These are phyloP conservation scores for Crambe crambe DNA, from an alignment of 37 sponge, comb jelly and placozoan genomes.

Conservation along the genomic window DNA sequence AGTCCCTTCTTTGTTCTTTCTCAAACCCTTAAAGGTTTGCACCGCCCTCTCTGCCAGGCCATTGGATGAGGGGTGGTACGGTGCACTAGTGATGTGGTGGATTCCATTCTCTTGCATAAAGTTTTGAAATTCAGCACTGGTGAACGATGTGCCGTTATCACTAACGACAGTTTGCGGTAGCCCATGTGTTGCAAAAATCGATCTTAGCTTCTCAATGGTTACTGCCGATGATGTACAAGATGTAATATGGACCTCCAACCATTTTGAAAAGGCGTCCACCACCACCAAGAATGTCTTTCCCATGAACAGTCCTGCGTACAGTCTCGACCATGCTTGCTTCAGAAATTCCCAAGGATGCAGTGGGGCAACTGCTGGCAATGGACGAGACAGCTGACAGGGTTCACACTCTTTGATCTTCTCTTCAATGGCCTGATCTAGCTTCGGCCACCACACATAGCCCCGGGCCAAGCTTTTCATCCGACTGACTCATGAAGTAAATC, in stretches of 20 bases:
- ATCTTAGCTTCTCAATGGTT: not conserved
- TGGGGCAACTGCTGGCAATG: constrained; percentile 3
- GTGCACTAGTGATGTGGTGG: constrained; percentile 8
- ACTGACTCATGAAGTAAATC: not conserved
- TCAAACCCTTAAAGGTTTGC: constrained; percentile 14
- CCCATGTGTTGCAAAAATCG: constrained; percentile 12
- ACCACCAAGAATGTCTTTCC: constrained; percentile 11
- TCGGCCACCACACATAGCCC: too few relatives aligned
- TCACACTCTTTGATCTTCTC: not conserved
- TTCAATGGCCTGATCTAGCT: not conserved
- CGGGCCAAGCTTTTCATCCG: constrained; percentile 10
- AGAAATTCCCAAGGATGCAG: constrained; percentile 11
- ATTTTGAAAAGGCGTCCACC: constrained; percentile 23
- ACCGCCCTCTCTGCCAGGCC: constrained; percentile 34
- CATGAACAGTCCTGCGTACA: constrained; percentile 20
- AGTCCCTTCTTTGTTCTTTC: not conserved
- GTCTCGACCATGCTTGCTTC: too few relatives aligned
- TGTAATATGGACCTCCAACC: constrained; percentile 20
- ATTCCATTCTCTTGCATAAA: not conserved
- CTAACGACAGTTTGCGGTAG: too few relatives aligned
- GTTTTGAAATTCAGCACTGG: too few relatives aligned
- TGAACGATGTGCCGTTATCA: constrained; percentile 41
- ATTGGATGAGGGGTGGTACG: too few relatives aligned
- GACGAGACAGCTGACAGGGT: constrained; percentile 9
- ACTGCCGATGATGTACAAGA: too few relatives aligned